A percentile compares a stretch with the other conserved stretches of the same genome.
Evolutionary conservation across 2,888 invertebrate species (phyloP).

Genomic region (Copidosoma aretas): DNA sequence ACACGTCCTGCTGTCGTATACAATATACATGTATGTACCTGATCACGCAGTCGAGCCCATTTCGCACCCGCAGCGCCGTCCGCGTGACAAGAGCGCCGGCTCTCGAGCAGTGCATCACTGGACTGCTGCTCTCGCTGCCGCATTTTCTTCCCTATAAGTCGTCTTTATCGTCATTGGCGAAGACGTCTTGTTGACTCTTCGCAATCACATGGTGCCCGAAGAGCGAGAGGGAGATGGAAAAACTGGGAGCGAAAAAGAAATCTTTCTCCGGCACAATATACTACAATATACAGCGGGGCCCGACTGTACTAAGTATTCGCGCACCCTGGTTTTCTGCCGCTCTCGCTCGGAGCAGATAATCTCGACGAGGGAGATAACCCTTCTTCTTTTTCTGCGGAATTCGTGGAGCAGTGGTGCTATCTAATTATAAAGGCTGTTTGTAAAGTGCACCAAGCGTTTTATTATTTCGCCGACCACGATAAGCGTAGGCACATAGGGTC

Average conservation of each 20-base stretch:
- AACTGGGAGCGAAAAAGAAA: neutral
- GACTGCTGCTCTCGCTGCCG: conserved; percentile 16
- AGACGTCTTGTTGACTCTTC: neutral
- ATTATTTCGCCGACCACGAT: no score
- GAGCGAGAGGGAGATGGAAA: conserved; percentile 3
- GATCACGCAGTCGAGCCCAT: conserved; percentile 47
- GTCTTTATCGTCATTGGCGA: neutral
- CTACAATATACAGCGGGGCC: neutral
- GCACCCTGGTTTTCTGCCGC: neutral
- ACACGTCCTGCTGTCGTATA: no score
- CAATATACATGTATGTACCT: conserved; percentile 48
- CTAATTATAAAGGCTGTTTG: no score
- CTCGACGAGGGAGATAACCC: conserved; percentile 8
- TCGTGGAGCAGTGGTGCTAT: no score
- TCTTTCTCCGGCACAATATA: neutral
- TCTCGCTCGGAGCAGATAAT: conserved; percentile 5
- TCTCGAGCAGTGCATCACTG: conserved; percentile 56
- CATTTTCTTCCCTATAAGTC: conserved; percentile 20
- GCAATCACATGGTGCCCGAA: no score
- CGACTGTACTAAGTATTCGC: neutral
- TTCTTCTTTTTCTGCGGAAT: neutral
- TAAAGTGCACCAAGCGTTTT: no score
- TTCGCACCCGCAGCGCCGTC: conserved; percentile 52
- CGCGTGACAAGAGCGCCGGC: conserved; percentile 43
- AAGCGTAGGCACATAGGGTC: no score